A percentile compares a stretch with the other conserved stretches of the same genome.
Conservation (phyloP, 64 coral and sea anemone species). For the Trachythela sp. region DNA sequence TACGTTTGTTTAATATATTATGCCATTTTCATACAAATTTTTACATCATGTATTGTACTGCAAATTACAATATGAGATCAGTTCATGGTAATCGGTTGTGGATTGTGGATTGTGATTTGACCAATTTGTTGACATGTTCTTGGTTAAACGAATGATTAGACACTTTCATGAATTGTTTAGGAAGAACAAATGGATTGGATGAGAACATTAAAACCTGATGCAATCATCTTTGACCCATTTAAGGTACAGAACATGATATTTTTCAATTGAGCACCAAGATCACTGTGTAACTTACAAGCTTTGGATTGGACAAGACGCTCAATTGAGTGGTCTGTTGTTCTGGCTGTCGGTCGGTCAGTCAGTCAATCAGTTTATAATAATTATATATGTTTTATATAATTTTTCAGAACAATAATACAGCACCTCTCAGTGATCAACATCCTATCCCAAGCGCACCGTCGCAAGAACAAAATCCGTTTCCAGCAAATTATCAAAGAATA, state of each 20-base stretch:
- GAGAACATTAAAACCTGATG: constrained; percentile 52
- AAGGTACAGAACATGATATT: neutral
- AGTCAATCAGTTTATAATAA: neutral
- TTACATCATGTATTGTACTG: too few species aligned
- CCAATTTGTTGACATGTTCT: too few species aligned
- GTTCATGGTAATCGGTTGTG: neutral
- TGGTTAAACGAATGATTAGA: too few species aligned
- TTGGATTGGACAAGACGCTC: too few species aligned
- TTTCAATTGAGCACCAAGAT: neutral
- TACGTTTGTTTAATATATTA: too few species aligned
- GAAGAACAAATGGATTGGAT: constrained; percentile 66
- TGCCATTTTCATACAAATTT: too few species aligned
- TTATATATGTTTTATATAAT: neutral
- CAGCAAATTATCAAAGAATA: constrained; percentile 6
- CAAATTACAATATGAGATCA: too few species aligned
- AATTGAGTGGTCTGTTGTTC: too few species aligned
- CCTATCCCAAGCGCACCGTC: neutral
- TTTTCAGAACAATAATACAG: neutral
- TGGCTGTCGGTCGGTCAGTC: too few species aligned
- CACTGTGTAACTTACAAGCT: neutral
- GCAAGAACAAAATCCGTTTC: neutral
- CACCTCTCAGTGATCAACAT: neutral
- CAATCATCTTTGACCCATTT: neutral
- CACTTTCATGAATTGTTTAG: neutral
- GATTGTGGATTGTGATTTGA: too few species aligned